phyloP scores from a whole-genome alignment of 2,113 vertebrate species.

The Mormoops blainvillei region DNA sequence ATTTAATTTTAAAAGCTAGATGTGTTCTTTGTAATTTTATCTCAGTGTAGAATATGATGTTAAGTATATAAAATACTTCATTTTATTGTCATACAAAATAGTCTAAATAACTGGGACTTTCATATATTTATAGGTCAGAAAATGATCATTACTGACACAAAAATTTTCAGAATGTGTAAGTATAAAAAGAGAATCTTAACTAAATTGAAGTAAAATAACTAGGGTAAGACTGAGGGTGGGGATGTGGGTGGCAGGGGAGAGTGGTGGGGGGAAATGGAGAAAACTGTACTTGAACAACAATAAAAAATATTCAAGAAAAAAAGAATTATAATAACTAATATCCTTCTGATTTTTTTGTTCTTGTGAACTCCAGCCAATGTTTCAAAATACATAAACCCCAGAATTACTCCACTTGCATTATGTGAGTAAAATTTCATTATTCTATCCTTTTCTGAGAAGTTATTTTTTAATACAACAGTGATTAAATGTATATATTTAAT shows the following conservation, averaged over 20 bases:
- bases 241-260: no score
- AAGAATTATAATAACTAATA: background rate
- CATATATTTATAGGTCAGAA: background rate
- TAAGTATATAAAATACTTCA: background rate
- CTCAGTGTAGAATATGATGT: background rate
- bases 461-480: background rate
- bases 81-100: background rate
- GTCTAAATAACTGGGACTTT: background rate
- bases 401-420: background rate
- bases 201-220: constrained; percentile 20
- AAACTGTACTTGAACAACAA: no score
- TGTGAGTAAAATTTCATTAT: background rate
- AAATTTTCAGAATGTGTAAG: background rate
- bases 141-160: background rate
- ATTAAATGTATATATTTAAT: background rate
- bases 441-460: background rate
- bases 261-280: no score
- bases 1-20: background rate
- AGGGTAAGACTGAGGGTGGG: no score
- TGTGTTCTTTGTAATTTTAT: background rate
- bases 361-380: background rate
- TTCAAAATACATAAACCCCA: background rate
- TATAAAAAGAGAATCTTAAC: background rate
- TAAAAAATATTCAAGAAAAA: no score
- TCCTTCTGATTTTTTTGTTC: background rate